Percentiles rank a stretch among this genome's conserved stretches.
Conservation (phyloP, 2,113 vertebrate species). For the Phaethornis superciliosus region DNA sequence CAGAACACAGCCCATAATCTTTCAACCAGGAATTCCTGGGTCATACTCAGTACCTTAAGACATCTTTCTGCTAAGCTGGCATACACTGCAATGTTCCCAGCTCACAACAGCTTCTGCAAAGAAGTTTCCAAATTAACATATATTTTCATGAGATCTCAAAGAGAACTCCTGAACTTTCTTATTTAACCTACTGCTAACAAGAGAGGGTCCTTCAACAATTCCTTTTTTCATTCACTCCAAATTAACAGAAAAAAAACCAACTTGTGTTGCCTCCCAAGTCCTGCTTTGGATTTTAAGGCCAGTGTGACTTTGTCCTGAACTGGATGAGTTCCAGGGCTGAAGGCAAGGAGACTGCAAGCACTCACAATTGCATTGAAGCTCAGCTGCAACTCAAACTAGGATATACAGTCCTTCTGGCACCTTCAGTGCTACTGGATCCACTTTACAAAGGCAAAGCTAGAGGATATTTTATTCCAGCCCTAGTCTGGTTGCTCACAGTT, state of each 20-base stretch:
- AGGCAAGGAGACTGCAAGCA: neutral
- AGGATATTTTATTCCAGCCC: neutral
- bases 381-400: neutral
- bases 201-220: neutral
- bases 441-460: neutral
- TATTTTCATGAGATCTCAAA: neutral
- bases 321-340: neutral
- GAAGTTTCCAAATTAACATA: neutral
- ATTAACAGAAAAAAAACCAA: neutral
- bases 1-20: neutral
- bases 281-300: neutral
- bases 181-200: neutral
- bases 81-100: neutral
- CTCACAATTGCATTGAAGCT: neutral
- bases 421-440: constrained; percentile 5
- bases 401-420: constrained; percentile 30
- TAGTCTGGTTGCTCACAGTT: neutral
- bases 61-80: neutral
- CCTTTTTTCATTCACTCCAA: neutral
- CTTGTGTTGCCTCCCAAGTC: neutral
- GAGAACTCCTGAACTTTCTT: neutral
- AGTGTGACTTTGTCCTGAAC: neutral
- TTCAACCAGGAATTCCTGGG: neutral
- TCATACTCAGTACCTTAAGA: neutral
- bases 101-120: neutral